These are phyloP conservation scores for Zenarchopterus dispar DNA, from an alignment of 2,797 vertebrate species.

Conservation along the genomic window DNA sequence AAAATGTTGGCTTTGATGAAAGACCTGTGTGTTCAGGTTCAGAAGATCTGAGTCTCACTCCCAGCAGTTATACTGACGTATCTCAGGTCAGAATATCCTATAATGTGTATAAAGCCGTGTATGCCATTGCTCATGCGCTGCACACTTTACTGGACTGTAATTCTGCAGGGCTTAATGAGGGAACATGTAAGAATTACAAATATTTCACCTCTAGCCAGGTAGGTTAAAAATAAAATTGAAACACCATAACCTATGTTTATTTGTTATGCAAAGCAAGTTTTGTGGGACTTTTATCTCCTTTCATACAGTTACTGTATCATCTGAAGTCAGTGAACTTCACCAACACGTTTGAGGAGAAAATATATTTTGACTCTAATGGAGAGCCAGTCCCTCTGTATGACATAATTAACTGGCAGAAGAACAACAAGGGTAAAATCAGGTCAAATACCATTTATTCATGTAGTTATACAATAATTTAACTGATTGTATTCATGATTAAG, in stretches of 20 bases:
- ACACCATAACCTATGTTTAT: no score
- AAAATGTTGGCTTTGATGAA: conserved; percentile 43
- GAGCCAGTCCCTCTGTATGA: conserved; percentile 82
- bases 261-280: neutral
- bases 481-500: no score
- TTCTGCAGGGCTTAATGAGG: conserved; percentile 5
- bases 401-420: conserved; percentile 82
- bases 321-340: conserved; percentile 78
- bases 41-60: conserved; percentile 61
- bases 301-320: conserved; percentile 71
- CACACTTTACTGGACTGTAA: conserved; percentile 68
- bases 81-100: conserved; percentile 76
- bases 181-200: conserved; percentile 44
- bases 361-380: conserved; percentile 78
- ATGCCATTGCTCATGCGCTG: conserved; percentile 78
- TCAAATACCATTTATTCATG: conserved; percentile 8
- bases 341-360: conserved; percentile 77
- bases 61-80: conserved; percentile 74
- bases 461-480: no score
- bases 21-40: conserved; percentile 53
- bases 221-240: neutral
- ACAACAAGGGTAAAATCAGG: conserved; percentile 61
- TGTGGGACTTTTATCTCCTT: neutral
- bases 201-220: conserved; percentile 55
- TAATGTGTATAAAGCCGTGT: conserved; percentile 84